A percentile compares a stretch with the other conserved stretches of the same genome.
phyloP scores from a whole-genome alignment of 2,113 vertebrate genomes.

The Tapirus terrestris region DNA sequence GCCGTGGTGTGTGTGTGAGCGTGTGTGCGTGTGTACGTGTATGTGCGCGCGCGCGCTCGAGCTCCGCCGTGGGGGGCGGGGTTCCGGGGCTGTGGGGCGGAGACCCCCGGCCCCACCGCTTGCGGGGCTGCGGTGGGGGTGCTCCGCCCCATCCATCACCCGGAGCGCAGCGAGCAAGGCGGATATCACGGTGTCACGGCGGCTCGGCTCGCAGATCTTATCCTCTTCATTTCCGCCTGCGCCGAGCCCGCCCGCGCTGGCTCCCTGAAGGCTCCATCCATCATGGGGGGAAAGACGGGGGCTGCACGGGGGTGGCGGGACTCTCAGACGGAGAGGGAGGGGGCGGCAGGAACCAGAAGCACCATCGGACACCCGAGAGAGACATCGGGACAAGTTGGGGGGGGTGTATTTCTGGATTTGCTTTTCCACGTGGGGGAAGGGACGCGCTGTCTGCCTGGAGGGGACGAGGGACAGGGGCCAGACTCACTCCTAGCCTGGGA shows the following conservation, averaged over 20 bases:
- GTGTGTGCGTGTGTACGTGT: rapidly evolving
- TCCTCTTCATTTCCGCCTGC: slow-evolving; percentile 81
- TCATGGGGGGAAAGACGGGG: slow-evolving; percentile 39
- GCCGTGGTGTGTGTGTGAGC: not conserved
- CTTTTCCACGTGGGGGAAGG: not conserved
- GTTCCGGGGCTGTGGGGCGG: not conserved
- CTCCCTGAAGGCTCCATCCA: slow-evolving; percentile 80
- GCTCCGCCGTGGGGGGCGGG: not conserved
- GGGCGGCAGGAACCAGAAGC: not conserved
- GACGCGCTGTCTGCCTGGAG: not conserved
- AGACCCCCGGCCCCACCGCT: not conserved
- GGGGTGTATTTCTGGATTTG: not conserved
- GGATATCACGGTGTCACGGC: slow-evolving; percentile 75
- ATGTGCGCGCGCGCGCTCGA: rapidly evolving
- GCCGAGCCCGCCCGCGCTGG: slow-evolving; percentile 54
- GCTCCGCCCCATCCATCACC: slow-evolving; percentile 72
- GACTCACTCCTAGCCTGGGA: not conserved
- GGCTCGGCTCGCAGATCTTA: slow-evolving; percentile 74
- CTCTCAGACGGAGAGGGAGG: not conserved
- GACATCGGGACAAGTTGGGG: not conserved
- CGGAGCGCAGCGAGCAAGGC: slow-evolving; percentile 3
- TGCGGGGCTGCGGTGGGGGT: not conserved
- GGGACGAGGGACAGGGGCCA: not conserved
- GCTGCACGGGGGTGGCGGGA: not conserved
- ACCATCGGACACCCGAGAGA: not conserved